These are phyloP conservation scores for Synergus japonicus DNA, from an alignment of 2,888 invertebrate species.

Conservation along the genomic window DNA sequence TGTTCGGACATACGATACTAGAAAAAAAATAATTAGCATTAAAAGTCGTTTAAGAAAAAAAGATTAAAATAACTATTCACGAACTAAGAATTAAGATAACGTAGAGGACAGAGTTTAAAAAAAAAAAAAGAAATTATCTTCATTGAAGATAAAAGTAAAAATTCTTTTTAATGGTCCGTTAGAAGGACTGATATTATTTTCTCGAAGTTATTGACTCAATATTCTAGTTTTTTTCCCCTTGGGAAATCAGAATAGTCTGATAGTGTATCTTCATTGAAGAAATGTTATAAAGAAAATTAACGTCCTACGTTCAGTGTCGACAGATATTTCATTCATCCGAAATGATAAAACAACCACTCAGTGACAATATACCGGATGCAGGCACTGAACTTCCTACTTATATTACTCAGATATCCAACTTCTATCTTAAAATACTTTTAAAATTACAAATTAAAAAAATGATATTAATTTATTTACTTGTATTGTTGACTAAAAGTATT, in stretches of 20 bases:
- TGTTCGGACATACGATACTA: constrained; percentile 61
- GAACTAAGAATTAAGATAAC: not conserved
- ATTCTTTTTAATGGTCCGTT: not conserved
- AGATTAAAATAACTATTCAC: not conserved
- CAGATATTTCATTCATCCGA: constrained; percentile 22
- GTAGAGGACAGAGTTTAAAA: too few species aligned
- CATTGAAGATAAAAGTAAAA: not conserved
- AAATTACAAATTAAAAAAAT: not conserved
- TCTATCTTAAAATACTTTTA: not conserved
- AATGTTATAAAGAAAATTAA: not conserved
- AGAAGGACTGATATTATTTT: not conserved
- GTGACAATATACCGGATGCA: constrained; percentile 60
- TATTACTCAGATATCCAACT: constrained; percentile 57
- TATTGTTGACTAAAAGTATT: not conserved
- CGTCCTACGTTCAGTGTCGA: constrained; percentile 23
- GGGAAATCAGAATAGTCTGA: not conserved
- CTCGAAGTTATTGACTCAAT: not conserved
- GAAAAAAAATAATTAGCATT: constrained; percentile 17
- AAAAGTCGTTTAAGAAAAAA: not conserved
- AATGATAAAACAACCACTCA: constrained; percentile 15
- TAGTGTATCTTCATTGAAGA: not conserved
- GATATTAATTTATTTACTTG: too few species aligned
- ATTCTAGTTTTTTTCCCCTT: not conserved
- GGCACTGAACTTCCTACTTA: constrained; percentile 61
- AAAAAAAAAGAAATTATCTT: not conserved